Percentiles rank a stretch among this genome's conserved stretches.
Evolutionary conservation across 2,113 vertebrate species (phyloP).

Genomic region (Menidia beryllina): DNA sequence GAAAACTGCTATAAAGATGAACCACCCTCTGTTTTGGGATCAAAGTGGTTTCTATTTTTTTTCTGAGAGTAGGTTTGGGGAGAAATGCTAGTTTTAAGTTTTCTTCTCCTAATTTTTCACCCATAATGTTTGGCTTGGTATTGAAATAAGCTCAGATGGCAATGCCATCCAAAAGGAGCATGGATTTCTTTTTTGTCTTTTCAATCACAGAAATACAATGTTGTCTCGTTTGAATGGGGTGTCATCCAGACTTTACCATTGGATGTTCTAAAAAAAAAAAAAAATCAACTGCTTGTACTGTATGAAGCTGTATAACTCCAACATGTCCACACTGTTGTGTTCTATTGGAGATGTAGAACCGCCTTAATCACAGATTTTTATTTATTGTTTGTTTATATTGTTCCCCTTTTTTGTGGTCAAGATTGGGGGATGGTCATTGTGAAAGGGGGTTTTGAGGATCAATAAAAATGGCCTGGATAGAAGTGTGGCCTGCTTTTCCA

Average conservation of each 20-base stretch:
- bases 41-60: constrained; percentile 53
- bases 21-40: constrained; percentile 54
- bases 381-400: constrained; percentile 82
- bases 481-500: constrained; percentile 77
- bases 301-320: constrained; percentile 78
- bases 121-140: constrained; percentile 48
- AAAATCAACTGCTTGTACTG: constrained; percentile 77
- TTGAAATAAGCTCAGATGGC: constrained; percentile 55
- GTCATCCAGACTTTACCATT: constrained; percentile 59
- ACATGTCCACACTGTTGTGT: constrained; percentile 79
- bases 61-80: constrained; percentile 23
- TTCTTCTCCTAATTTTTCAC: constrained; percentile 23
- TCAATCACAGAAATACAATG: constrained; percentile 39
- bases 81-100: constrained; percentile 33
- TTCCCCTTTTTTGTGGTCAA: constrained; percentile 71
- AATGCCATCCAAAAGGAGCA: constrained; percentile 26
- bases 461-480: constrained; percentile 84
- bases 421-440: constrained; percentile 66
- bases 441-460: constrained; percentile 77
- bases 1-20: constrained; percentile 71
- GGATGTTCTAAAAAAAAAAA: constrained; percentile 66
- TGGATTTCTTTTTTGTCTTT: constrained; percentile 21
- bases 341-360: constrained; percentile 82
- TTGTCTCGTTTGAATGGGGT: constrained; percentile 55
- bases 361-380: constrained; percentile 84